phyloP scores from a whole-genome alignment of 2,113 vertebrate genomes.

The Rafetus swinhoei region DNA sequence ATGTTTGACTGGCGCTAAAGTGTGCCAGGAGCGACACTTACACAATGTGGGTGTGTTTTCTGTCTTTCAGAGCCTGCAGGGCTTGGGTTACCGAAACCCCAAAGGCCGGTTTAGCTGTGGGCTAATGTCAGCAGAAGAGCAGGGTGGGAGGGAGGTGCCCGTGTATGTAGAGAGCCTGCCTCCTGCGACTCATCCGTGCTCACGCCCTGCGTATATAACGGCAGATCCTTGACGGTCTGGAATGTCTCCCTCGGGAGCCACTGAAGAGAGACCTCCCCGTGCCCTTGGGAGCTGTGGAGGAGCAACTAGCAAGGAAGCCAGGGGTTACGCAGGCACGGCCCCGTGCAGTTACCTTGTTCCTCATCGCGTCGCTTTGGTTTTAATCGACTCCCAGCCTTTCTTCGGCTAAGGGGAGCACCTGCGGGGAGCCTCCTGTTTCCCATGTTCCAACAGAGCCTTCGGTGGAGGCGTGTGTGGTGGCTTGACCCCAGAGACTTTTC shows the following conservation, averaged over 20 bases:
- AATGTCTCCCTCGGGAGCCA: background rate
- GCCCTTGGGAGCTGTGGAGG: background rate
- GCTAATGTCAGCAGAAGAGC: background rate
- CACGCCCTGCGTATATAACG: background rate
- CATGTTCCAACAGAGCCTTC: background rate
- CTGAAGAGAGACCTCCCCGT: background rate
- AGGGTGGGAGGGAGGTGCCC: constrained; percentile 49
- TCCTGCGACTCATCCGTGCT: background rate
- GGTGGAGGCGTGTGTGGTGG: background rate
- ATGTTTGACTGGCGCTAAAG: background rate
- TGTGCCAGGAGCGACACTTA: background rate
- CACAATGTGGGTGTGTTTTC: background rate
- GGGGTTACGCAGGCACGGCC: background rate
- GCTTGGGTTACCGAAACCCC: constrained; percentile 48
- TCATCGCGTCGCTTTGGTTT: background rate
- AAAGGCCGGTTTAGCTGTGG: constrained; percentile 9
- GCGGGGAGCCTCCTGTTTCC: background rate
- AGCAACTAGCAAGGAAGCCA: background rate
- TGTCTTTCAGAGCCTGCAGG: constrained; percentile 72
- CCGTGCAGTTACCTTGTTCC: background rate
- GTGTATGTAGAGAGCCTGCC: constrained; percentile 54
- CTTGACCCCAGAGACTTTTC: background rate
- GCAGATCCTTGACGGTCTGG: background rate
- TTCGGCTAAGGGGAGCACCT: constrained; percentile 6
- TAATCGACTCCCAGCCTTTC: background rate